phyloP scores from a whole-genome alignment of 2,113 vertebrate species.

The Leucoraja erinaceus region DNA sequence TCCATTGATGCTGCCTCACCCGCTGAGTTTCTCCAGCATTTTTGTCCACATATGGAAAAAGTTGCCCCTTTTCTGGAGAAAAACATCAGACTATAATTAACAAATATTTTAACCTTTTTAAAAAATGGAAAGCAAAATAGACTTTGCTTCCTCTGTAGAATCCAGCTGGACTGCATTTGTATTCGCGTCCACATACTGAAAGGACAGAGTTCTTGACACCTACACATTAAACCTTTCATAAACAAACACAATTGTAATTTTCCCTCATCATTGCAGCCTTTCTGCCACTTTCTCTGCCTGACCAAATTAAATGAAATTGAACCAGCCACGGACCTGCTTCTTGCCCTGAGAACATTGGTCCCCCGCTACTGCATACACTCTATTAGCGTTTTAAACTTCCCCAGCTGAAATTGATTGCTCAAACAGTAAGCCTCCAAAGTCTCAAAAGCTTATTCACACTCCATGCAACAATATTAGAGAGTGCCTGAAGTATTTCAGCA shows the following conservation, averaged over 20 bases:
- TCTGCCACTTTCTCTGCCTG: background rate
- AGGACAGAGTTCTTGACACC: background rate
- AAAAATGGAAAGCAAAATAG: background rate
- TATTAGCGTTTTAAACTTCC: background rate
- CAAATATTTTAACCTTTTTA: background rate
- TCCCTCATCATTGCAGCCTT: background rate
- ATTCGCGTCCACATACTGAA: background rate
- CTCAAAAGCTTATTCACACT: background rate
- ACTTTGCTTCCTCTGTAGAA: background rate
- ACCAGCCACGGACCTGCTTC: background rate
- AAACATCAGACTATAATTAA: background rate
- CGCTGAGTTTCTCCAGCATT: too few relatives aligned
- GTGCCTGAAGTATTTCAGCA: background rate
- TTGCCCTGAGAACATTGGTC: background rate
- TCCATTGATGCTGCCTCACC: too few relatives aligned
- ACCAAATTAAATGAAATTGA: background rate
- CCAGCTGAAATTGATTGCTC: background rate
- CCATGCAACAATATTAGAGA: background rate
- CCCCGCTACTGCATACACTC: background rate
- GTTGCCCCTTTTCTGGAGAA: too few relatives aligned
- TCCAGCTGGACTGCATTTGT: background rate
- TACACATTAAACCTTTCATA: background rate
- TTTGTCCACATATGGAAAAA: too few relatives aligned
- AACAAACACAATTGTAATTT: background rate
- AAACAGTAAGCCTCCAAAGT: background rate